Conservation (phyloP, 2,113 vertebrate genomes). For the Peromyscus maniculatus region DNA sequence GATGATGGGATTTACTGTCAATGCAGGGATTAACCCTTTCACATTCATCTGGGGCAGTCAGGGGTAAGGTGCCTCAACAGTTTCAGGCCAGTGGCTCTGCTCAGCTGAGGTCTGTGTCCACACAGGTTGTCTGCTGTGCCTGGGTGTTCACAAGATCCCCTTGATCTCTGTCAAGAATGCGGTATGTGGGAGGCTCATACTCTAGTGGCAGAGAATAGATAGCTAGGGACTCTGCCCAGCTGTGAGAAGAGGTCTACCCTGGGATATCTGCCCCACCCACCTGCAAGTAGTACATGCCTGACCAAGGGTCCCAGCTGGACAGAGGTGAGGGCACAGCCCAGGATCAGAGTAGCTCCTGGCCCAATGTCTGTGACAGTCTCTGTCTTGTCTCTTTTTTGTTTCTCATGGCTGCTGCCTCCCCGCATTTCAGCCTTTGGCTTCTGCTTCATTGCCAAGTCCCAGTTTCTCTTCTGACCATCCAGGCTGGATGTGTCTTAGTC, state of each 20-base stretch:
- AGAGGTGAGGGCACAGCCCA: background rate
- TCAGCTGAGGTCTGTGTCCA: background rate
- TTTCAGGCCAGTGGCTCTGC: accelerated
- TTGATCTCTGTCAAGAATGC: background rate
- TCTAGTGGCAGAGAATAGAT: background rate
- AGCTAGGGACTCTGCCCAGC: too few relatives aligned
- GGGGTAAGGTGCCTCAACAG: accelerated
- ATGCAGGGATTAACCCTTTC: too few relatives aligned
- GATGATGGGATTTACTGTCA: background rate
- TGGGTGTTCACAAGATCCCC: accelerated
- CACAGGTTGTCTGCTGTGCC: background rate
- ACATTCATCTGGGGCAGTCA: background rate
- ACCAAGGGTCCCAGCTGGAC: background rate
- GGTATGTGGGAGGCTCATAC: accelerated
- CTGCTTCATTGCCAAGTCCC: too few relatives aligned
- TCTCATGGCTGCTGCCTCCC: accelerated
- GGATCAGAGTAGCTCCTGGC: accelerated
- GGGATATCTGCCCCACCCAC: accelerated
- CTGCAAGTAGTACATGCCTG: background rate
- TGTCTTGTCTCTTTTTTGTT: background rate
- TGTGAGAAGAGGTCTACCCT: accelerated
- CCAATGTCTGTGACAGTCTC: background rate
- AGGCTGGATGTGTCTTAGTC: accelerated
- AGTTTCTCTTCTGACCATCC: background rate
- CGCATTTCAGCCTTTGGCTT: accelerated